phyloP scores from a whole-genome alignment of 2,113 vertebrate species.

The Strix uralensis region DNA sequence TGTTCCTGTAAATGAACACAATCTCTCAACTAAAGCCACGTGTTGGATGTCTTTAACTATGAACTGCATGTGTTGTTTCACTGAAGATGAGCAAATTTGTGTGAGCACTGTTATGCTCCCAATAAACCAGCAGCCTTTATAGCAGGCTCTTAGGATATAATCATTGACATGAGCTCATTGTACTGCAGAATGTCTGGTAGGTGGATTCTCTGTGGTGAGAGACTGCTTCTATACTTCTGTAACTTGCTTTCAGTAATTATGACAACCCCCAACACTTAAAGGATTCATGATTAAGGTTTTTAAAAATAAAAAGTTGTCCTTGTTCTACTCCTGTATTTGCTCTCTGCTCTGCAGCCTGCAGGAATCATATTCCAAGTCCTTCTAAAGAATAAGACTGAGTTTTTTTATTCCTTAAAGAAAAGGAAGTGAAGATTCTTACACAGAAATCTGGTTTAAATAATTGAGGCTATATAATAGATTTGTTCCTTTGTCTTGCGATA shows the following conservation, averaged over 20 bases:
- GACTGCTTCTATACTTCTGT: background rate
- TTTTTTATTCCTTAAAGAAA: background rate
- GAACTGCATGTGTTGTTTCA: background rate
- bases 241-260: background rate
- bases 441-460: background rate
- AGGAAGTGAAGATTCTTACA: background rate
- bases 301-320: background rate
- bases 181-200: background rate
- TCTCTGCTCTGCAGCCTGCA: background rate
- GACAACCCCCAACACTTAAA: background rate
- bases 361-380: background rate
- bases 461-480: background rate
- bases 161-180: background rate
- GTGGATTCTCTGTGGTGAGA: background rate
- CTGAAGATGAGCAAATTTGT: background rate
- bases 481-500: background rate
- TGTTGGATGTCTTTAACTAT: background rate
- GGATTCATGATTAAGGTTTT: background rate
- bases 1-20: background rate
- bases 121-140: background rate
- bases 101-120: background rate
- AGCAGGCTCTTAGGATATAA: background rate
- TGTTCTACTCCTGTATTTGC: background rate
- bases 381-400: background rate
- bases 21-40: background rate